Conservation (phyloP, 2,888 invertebrate species). For the Pinctada fucata region DNA sequence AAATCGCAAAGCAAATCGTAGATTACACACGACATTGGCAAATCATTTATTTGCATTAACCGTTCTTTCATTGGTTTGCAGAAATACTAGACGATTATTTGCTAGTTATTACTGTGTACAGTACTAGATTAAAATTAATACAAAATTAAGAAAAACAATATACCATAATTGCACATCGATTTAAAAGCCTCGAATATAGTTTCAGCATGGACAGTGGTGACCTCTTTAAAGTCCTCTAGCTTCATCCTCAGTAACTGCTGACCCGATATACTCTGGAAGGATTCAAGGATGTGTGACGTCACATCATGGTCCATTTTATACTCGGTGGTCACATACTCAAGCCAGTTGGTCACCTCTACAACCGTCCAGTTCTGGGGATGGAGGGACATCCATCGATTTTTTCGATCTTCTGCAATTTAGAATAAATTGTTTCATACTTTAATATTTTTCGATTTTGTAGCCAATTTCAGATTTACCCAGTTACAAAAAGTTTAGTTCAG, state of each 20-base stretch:
- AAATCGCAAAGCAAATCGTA: no score
- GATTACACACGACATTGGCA: no score
- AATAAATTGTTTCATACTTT: no score
- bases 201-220: slow-evolving; percentile 13
- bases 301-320: neutral
- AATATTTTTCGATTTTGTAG: no score
- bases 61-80: no score
- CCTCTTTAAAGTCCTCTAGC: slow-evolving; percentile 13
- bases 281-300: neutral
- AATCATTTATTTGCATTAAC: no score
- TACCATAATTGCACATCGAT: slow-evolving; percentile 13
- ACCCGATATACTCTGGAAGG: slow-evolving; percentile 19
- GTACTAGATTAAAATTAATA: no score
- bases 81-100: no score
- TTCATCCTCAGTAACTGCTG: slow-evolving; percentile 6
- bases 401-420: neutral
- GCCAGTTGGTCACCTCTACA: slow-evolving; percentile 21
- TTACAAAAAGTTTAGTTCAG: no score
- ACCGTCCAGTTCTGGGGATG: slow-evolving; percentile 35
- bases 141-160: no score
- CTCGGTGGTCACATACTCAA: slow-evolving; percentile 24
- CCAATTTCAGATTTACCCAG: no score
- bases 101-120: no score
- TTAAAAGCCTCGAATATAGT: slow-evolving; percentile 21
- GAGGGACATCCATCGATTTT: slow-evolving; percentile 23